phyloP scores from a whole-genome alignment of 2,888 invertebrate genomes.

The Heteromyza rotundicornis region DNA sequence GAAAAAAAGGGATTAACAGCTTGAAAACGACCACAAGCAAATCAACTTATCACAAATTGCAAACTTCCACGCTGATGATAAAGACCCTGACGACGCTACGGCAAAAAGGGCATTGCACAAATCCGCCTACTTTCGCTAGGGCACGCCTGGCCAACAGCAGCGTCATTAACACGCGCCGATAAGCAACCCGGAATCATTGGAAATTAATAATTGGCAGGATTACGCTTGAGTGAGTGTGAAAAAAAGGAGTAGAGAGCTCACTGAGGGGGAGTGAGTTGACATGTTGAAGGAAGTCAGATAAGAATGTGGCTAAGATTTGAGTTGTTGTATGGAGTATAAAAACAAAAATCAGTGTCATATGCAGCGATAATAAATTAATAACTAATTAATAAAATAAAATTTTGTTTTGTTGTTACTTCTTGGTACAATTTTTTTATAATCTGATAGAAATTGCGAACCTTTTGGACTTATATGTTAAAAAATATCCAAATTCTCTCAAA shows the following conservation, averaged over 20 bases:
- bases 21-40: background rate
- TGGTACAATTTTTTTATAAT: too few species aligned
- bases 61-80: background rate
- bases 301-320: too few species aligned
- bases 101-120: background rate
- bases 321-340: too few species aligned
- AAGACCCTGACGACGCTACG: background rate
- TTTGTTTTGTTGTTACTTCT: too few species aligned
- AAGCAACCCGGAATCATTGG: conserved; percentile 25
- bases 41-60: background rate
- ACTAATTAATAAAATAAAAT: too few species aligned
- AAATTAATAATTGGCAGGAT: conserved; percentile 28
- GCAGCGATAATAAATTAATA: too few species aligned
- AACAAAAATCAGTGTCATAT: too few species aligned
- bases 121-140: background rate
- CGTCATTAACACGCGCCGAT: conserved; percentile 1
- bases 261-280: conserved; percentile 24
- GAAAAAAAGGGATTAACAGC: background rate
- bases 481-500: conserved; percentile 3
- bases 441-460: background rate
- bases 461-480: background rate
- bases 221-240: conserved; percentile 32
- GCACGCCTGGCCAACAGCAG: background rate
- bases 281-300: background rate
- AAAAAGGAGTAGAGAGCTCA: background rate